Conservation (phyloP, 2,113 vertebrate genomes). For the Pandion haliaetus region DNA sequence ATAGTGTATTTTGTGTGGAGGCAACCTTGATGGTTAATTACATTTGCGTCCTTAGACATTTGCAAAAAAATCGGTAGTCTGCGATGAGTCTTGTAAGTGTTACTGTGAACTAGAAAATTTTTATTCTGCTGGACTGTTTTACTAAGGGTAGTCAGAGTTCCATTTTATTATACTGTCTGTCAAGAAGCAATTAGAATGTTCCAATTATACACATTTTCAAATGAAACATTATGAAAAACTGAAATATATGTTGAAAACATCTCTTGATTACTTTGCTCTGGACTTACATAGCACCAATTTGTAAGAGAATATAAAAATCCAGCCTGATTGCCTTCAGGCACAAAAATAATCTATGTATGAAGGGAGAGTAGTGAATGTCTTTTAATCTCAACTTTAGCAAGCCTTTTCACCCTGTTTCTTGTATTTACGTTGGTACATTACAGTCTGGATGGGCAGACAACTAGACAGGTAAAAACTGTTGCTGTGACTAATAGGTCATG, state of each 20-base stretch:
- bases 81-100: not conserved
- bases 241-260: not conserved
- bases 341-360: not conserved
- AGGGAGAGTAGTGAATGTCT: not conserved
- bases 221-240: not conserved
- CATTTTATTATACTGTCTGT: not conserved
- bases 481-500: not conserved
- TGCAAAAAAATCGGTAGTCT: not conserved
- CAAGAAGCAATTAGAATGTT: slow-evolving; percentile 7
- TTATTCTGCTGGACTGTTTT: not conserved
- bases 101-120: not conserved
- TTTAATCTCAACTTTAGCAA: not conserved
- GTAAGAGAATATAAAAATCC: not conserved
- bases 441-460: not conserved
- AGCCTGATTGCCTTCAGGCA: not conserved
- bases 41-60: not conserved
- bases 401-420: not conserved
- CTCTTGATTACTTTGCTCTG: not conserved
- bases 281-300: not conserved
- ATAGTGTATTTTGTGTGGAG: not conserved
- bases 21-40: slow-evolving; percentile 15
- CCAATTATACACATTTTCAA: not conserved
- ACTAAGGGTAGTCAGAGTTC: not conserved
- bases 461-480: not conserved
- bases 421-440: not conserved